These are phyloP conservation scores for Drosophila emarginata DNA, from an alignment of 2,888 invertebrate species.

Conservation along the genomic window DNA sequence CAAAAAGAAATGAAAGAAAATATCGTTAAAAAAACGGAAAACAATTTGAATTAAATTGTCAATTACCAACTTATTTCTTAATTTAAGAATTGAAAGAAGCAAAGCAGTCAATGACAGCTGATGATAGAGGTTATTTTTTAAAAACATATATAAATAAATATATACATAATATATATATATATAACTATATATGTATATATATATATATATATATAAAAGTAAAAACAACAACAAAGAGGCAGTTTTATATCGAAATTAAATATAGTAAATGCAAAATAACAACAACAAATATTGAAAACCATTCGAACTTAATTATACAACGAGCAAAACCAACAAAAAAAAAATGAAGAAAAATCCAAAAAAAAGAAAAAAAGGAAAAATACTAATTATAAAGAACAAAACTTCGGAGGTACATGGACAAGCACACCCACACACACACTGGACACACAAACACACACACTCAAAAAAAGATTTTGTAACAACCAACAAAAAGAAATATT, in stretches of 20 bases:
- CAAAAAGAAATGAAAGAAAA: slow-evolving; percentile 18
- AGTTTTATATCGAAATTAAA: slow-evolving; percentile 74
- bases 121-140: slow-evolving; percentile 74
- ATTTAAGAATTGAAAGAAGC: slow-evolving; percentile 64
- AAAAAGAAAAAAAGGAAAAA: slow-evolving; percentile 18
- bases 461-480: slow-evolving; percentile 51
- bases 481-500: slow-evolving; percentile 41
- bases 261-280: slow-evolving; percentile 59
- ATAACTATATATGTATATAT: slow-evolving; percentile 62
- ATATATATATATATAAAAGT: slow-evolving; percentile 45
- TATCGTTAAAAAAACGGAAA: slow-evolving; percentile 26
- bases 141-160: slow-evolving; percentile 66
- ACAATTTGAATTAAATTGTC: slow-evolving; percentile 76
- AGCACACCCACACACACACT: slow-evolving; percentile 38
- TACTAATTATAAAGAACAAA: slow-evolving; percentile 47
- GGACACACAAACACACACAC: slow-evolving; percentile 19
- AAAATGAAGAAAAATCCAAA: slow-evolving; percentile 21
- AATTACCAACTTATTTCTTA: slow-evolving; percentile 73
- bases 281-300: slow-evolving; percentile 71
- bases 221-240: slow-evolving; percentile 56
- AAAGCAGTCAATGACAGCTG: slow-evolving; percentile 26
- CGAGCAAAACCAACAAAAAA: slow-evolving; percentile 55
- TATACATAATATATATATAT: slow-evolving; percentile 60
- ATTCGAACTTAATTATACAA: slow-evolving; percentile 82
- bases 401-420: slow-evolving; percentile 58